phyloP scores from a whole-genome alignment of 2,797 vertebrate genomes.

The Oreochromis mossambicus region DNA sequence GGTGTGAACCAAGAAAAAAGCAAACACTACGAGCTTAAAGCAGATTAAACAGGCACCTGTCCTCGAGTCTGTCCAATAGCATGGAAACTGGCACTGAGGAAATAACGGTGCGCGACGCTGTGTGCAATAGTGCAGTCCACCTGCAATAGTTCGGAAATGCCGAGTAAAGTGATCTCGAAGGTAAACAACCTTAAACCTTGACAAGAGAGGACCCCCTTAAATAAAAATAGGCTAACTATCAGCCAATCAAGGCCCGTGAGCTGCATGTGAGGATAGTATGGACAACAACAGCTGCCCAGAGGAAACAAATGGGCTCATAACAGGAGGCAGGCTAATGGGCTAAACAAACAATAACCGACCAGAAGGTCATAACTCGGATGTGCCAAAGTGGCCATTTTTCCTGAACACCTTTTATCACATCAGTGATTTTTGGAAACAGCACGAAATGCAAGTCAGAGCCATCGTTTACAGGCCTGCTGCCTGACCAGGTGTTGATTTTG shows the following conservation, averaged over 20 bases:
- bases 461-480: not conserved
- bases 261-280: not conserved
- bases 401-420: not conserved
- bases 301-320: not conserved
- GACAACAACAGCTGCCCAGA: not conserved
- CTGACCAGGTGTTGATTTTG: not conserved
- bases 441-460: not conserved
- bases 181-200: not conserved
- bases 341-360: constrained; percentile 2
- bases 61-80: not conserved
- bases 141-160: constrained; percentile 1
- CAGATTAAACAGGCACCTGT: constrained; percentile 30
- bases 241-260: not conserved
- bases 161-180: constrained; percentile 5
- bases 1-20: not conserved
- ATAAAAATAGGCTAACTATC: not conserved
- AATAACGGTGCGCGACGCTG: not conserved
- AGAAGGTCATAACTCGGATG: constrained; percentile 39
- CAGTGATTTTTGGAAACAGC: not conserved
- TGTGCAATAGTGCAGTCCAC: not conserved
- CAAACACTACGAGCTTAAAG: not conserved
- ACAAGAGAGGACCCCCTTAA: not conserved
- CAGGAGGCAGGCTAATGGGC: not conserved
- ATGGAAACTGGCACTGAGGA: not conserved
- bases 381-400: not conserved